Conservation (phyloP, 2,113 vertebrate species). For the Thomomys bottae region DNA sequence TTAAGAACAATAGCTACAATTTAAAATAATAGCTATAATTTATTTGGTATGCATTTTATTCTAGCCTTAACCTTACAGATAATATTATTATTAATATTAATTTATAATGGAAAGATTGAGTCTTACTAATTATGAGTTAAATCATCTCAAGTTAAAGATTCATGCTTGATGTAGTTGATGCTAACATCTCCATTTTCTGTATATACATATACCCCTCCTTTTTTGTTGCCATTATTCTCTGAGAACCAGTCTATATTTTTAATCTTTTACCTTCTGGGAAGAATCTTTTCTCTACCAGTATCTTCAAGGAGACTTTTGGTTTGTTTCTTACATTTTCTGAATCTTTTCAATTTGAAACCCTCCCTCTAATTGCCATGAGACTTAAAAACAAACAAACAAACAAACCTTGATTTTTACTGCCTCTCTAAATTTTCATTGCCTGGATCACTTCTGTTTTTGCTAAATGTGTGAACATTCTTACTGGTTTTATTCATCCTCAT, state of each 20-base stretch:
- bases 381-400: background rate
- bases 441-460: background rate
- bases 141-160: background rate
- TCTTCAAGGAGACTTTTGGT: background rate
- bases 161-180: background rate
- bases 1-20: too few relatives aligned
- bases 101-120: background rate
- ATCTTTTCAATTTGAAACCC: background rate
- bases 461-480: background rate
- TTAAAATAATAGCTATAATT: constrained; percentile 31
- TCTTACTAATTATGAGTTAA: background rate
- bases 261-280: background rate
- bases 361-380: background rate
- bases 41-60: background rate
- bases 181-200: background rate
- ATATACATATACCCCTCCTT: background rate
- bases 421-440: background rate
- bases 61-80: background rate
- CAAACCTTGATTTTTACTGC: background rate
- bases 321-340: background rate
- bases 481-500: background rate
- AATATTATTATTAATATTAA: background rate
- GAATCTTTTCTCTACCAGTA: background rate
- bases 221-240: background rate
- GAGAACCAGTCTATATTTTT: background rate